Evolutionary conservation across 2,888 invertebrate genomes (phyloP).

Genomic region (Polyploca ridens): DNA sequence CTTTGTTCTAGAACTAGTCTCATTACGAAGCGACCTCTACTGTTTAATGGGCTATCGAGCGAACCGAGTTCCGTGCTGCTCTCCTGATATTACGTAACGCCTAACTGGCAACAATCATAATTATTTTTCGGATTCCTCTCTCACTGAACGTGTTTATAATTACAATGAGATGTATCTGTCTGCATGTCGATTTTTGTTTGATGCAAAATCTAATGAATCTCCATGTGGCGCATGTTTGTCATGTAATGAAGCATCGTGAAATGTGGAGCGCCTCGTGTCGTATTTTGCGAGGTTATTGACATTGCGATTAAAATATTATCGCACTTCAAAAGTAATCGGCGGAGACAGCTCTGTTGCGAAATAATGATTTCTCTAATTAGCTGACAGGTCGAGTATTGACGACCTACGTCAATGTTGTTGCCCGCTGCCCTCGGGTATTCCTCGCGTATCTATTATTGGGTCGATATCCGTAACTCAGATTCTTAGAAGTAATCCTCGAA

Average conservation of each 20-base stretch:
- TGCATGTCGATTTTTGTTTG: slow-evolving; percentile 24
- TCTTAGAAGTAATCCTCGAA: slow-evolving; percentile 9
- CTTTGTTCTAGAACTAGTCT: slow-evolving; percentile 25
- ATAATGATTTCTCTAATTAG: slow-evolving; percentile 19
- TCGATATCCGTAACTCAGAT: slow-evolving; percentile 11
- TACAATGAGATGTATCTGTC: slow-evolving; percentile 21
- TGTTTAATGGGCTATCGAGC: slow-evolving; percentile 21
- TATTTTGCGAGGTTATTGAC: slow-evolving; percentile 64
- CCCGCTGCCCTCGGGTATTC: background rate
- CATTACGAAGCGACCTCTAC: slow-evolving; percentile 20
- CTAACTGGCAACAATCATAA: background rate
- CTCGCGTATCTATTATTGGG: slow-evolving; percentile 15
- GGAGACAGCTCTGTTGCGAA: slow-evolving; percentile 18
- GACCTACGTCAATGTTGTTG: slow-evolving; percentile 34
- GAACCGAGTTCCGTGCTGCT: slow-evolving; percentile 15
- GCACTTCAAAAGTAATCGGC: slow-evolving; percentile 27
- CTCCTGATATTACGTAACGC: slow-evolving; percentile 19
- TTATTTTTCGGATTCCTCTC: background rate
- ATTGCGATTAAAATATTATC: slow-evolving; percentile 52
- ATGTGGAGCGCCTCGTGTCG: slow-evolving; percentile 48
- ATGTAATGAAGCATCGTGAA: slow-evolving; percentile 20
- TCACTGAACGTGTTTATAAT: slow-evolving; percentile 7
- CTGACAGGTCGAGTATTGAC: slow-evolving; percentile 20
- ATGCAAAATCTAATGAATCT: slow-evolving; percentile 26
- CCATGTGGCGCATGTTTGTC: no score